phyloP scores from a whole-genome alignment of 2,797 vertebrate genomes.

The Argentina silus region DNA sequence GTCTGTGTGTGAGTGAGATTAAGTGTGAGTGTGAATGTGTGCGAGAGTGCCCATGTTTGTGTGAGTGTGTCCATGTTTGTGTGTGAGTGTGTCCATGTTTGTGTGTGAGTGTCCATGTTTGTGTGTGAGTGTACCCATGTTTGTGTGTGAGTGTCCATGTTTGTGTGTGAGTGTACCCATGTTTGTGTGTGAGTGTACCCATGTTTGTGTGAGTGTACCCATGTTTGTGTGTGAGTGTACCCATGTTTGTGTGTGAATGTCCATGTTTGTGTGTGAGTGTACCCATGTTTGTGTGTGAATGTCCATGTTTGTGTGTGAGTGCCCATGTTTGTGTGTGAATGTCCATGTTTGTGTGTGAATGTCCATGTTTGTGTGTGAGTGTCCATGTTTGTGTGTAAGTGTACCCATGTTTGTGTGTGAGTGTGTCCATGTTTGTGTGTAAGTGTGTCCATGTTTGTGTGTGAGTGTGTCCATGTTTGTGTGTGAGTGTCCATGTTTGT shows the following conservation, averaged over 20 bases:
- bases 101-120: neutral
- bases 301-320: neutral
- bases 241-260: neutral
- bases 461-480: neutral
- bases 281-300: too few species aligned
- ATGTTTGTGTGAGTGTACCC: neutral
- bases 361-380: conserved; percentile 12
- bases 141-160: neutral
- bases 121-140: neutral
- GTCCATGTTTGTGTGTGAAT: neutral
- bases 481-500: neutral
- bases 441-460: conserved; percentile 9
- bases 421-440: neutral
- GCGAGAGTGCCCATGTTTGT: neutral
- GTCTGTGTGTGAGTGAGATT: conserved; percentile 4
- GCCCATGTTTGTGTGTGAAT: neutral
- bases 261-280: conserved; percentile 14
- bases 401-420: neutral
- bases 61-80: neutral
- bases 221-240: neutral
- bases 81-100: neutral
- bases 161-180: neutral
- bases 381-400: neutral
- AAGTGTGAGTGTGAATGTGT: neutral
- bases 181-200: neutral